A percentile compares a stretch with the other conserved stretches of the same genome.
Evolutionary conservation across 2,113 vertebrate genomes (phyloP).

Genomic region (Sminthopsis crassicaudata): DNA sequence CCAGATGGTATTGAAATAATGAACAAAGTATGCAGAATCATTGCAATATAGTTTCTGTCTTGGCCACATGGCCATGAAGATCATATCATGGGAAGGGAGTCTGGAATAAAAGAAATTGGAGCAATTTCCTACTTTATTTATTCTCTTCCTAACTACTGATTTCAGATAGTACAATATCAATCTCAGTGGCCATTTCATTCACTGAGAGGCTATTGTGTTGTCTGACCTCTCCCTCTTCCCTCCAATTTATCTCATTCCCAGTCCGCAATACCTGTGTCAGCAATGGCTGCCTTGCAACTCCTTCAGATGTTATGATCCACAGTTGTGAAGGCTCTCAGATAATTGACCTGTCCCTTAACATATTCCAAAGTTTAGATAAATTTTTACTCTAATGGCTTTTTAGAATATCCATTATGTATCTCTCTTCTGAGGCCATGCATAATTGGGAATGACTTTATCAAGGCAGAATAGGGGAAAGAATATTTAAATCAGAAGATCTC

Average conservation of each 20-base stretch:
- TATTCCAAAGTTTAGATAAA: slow-evolving; percentile 24
- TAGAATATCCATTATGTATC: not conserved
- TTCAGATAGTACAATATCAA: not conserved
- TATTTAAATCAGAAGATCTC: too few species aligned
- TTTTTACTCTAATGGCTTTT: not conserved
- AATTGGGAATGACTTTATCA: too few species aligned
- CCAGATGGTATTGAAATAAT: not conserved
- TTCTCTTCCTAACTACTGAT: not conserved
- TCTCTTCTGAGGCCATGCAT: too few species aligned
- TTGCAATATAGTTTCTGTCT: slow-evolving; percentile 9
- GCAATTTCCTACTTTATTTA: not conserved
- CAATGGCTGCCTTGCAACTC: too few species aligned
- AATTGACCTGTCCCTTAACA: too few species aligned
- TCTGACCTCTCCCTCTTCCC: too few species aligned
- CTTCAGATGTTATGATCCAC: too few species aligned
- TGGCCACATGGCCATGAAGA: not conserved
- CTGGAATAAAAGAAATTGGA: slow-evolving; percentile 26
- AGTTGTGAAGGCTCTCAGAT: too few species aligned
- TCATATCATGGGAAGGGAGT: not conserved
- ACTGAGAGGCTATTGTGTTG: not conserved
- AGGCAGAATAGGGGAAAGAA: too few species aligned
- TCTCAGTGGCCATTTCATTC: not conserved
- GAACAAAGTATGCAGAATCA: not conserved
- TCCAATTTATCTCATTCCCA: too few species aligned
- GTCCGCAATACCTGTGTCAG: too few species aligned